Evolutionary conservation across 2,797 vertebrate species (phyloP), one percentile per base, ranked within the genome.

Genomic region (Falco biarmicus): DNA sequence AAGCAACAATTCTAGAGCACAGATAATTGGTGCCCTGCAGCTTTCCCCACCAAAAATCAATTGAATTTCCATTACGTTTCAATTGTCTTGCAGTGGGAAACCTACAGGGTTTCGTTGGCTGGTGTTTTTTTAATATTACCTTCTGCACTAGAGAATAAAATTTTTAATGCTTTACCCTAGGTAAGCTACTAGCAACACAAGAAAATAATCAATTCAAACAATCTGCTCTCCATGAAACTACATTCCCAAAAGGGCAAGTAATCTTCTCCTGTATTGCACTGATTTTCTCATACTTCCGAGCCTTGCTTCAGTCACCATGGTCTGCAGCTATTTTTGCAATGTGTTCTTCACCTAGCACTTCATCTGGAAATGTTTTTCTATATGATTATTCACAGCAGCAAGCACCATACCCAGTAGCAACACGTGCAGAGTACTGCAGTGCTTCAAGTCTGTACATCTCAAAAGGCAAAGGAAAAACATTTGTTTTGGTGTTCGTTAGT

Each of bases 41-140:
- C 82, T 96, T 86, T 95, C 31, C 93, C 88, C 77, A 91, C 95
- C 59, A 91, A 95, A 97, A 97, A 97, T 97, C 97, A 97, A 97
- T 97, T 96, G 96, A 94, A 96, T 96, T 96, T 97, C 97, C 95
- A 97, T 97, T 97, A 97, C 14, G 10, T 96, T 97, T 97, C 96
- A 96, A 96, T 97, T 96, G 95, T 91, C 96, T 96, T 96, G 76
- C 74, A 79, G 85, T 88, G 71, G 76, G 82, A 97, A 96, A 96
- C 84, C 95, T 94, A 95, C 84, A 84, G 82, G 89, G 93, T 86
- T 97, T 97, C 5, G 0, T 71, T 90, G 73, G 88, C 81, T 95
- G 68, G 76, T 81, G 3, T 14, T 88, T 94, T 96, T 95, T 94
- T 95, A 93, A 89, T 95, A 93, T 95, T 92, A 95, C 90, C 92